A percentile compares a stretch with the other conserved stretches of the same genome.
phyloP scores from a whole-genome alignment of 2,888 invertebrate genomes.

The Silvanus unidentatus region DNA sequence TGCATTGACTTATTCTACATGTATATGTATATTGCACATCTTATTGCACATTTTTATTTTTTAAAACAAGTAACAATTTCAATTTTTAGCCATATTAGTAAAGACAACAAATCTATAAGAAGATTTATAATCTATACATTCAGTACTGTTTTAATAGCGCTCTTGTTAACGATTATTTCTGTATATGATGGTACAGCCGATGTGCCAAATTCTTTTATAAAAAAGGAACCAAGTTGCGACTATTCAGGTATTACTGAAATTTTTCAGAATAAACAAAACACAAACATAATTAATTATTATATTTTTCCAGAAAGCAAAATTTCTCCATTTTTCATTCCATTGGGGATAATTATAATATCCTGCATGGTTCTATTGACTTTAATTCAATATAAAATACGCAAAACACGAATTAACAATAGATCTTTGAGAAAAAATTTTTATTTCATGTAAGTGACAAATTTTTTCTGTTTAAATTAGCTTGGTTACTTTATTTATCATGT shows the following conservation, averaged over 20 bases:
- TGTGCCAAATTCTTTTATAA: conserved; percentile 31
- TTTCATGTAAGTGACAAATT: conserved; percentile 29
- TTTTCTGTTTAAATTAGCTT: too few species aligned
- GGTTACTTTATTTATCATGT: too few species aligned
- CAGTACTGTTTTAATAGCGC: too few species aligned
- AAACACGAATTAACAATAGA: conserved; percentile 14
- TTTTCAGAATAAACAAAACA: not conserved
- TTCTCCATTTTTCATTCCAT: conserved; percentile 23
- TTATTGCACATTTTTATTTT: conserved; percentile 27
- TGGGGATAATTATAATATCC: conserved; percentile 22
- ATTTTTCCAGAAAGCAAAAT: conserved; percentile 20
- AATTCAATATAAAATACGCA: conserved; percentile 15
- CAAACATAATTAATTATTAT: not conserved
- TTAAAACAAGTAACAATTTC: too few species aligned
- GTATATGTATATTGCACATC: too few species aligned
- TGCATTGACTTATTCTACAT: conserved; percentile 33
- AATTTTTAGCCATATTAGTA: not conserved
- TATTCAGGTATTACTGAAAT: conserved; percentile 26
- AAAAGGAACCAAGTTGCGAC: conserved; percentile 23
- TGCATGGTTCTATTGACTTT: conserved; percentile 16
- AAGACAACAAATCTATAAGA: too few species aligned
- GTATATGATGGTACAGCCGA: conserved; percentile 25
- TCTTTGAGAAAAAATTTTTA: conserved; percentile 25
- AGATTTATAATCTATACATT: too few species aligned
- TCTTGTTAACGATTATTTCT: conserved; percentile 24